Base-by-base conservation (phyloP, 23 tunicate species). In the Styela clava region DNA sequence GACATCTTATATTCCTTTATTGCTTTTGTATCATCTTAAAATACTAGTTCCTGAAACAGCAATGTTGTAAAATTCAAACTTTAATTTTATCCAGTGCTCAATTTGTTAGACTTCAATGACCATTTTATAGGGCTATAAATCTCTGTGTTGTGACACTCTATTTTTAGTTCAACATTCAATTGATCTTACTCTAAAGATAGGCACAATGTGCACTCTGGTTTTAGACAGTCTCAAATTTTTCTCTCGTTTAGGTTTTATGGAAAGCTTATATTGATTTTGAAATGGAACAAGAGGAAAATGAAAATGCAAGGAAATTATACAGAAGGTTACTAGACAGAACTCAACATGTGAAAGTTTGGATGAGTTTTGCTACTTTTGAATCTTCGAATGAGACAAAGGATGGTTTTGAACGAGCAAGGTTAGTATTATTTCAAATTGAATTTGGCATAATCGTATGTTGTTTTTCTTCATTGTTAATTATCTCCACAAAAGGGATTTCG, bases 211-310 rank as follows among this genome's bases (percentile, higher is more conserved):
- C n/a, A n/a, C n/a, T n/a, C n/a, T n/a, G n/a, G n/a, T n/a, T n/a
- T n/a, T n/a, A n/a, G n/a, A n/a, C n/a, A n/a, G n/a, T n/a, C n/a
- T 1, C 22, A 29, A 29, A 67, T 25, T 67, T 67, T 27, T 18
- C 31, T 18, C 31, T 67, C 71, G 19, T 29, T 16, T 77, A 90
- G 95, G 88, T 88, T 32, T 72, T 94, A 24, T 94, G 99, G 99
- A 94, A 94, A 83, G 79, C 99, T 19, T 94, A 94, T 68, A 94
- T 94, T 56, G 95, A 94, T 35, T 94, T 89, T 78, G 99, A 94
- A 79, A 65, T 86, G 62, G 95, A 94, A 26, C 89, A 85, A 27
- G 91, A 89, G 24, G 95, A 94, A 77, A 31, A 78, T 20, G 88
- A 85, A 2, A 76, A 79, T 31, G 95, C 88, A 22, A 74, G 99